A percentile compares a stretch with the other conserved stretches of the same genome.
Evolutionary conservation across 2,113 vertebrate genomes (phyloP).

Genomic region (Mesitornis unicolor): DNA sequence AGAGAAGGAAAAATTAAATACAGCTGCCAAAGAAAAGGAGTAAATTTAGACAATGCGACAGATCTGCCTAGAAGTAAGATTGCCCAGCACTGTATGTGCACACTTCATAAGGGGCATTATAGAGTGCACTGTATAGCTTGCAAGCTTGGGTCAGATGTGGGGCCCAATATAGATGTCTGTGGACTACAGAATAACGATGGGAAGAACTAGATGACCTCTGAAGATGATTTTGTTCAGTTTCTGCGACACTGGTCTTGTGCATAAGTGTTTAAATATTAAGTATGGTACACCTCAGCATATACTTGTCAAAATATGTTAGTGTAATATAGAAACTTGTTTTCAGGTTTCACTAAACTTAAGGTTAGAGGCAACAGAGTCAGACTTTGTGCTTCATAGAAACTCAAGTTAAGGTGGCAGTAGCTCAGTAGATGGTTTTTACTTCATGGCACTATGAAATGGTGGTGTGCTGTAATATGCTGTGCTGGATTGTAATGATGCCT

Average conservation of each 20-base stretch:
- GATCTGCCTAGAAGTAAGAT: background rate
- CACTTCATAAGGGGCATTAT: background rate
- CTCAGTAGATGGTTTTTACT: background rate
- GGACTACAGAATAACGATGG: background rate
- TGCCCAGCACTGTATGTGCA: background rate
- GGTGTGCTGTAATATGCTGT: background rate
- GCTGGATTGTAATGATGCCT: background rate
- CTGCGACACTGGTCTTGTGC: background rate
- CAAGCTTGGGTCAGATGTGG: background rate
- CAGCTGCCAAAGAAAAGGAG: background rate
- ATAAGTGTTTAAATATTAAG: background rate
- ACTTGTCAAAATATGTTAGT: background rate
- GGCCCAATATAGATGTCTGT: background rate
- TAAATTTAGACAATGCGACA: background rate
- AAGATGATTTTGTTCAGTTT: background rate
- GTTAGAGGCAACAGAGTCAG: background rate
- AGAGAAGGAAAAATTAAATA: background rate
- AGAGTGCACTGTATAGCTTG: background rate
- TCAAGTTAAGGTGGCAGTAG: background rate
- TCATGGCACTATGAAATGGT: background rate
- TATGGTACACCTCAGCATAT: background rate
- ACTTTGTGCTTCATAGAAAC: background rate
- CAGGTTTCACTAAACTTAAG: background rate
- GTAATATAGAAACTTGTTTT: background rate
- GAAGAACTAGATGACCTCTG: background rate